Conservation (phyloP, 2,888 invertebrate genomes). For the Apotomis capreana region DNA sequence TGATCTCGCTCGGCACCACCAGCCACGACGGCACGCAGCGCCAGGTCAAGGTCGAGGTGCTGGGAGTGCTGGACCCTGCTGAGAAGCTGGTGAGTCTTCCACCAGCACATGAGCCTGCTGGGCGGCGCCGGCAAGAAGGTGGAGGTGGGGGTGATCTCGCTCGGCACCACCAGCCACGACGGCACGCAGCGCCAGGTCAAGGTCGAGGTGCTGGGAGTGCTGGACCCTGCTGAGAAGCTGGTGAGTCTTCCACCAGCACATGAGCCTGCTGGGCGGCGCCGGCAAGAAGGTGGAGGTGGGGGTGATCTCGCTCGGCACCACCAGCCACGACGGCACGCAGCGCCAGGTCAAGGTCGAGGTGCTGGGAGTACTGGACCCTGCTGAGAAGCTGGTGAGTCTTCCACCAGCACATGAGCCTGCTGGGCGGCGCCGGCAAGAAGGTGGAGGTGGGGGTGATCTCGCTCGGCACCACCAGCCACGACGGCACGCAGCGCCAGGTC, state of each 20-base stretch:
- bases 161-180: constrained; percentile 82
- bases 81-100: constrained; percentile 84
- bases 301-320: constrained; percentile 66
- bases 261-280: no score
- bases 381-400: constrained; percentile 87
- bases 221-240: constrained; percentile 88
- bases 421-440: no score
- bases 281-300: no score
- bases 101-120: no score
- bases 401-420: constrained; percentile 89
- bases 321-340: constrained; percentile 82
- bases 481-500: constrained; percentile 88
- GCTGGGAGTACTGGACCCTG: constrained; percentile 90
- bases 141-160: no score
- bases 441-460: no score
- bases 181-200: no score
- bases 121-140: no score
- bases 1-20: constrained; percentile 94
- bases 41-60: constrained; percentile 93
- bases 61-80: constrained; percentile 90
- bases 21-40: constrained; percentile 89
- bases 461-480: constrained; percentile 88
- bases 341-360: constrained; percentile 94
- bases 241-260: constrained; percentile 87
- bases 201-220: constrained; percentile 93